phyloP scores from a whole-genome alignment of 2,113 vertebrate genomes.

The Numenius arquata region DNA sequence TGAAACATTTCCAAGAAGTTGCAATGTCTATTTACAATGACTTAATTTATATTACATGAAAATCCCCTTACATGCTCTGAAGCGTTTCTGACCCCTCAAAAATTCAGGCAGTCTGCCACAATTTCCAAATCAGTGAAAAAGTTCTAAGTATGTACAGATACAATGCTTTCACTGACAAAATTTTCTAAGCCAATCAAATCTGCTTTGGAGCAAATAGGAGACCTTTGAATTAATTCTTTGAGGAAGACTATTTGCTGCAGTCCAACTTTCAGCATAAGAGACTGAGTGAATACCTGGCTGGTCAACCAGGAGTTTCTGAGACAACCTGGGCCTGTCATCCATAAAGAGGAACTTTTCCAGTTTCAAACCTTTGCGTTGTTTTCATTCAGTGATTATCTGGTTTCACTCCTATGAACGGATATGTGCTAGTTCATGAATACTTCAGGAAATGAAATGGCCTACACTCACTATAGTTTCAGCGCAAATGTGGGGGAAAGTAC shows the following conservation, averaged over 20 bases:
- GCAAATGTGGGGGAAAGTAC: neutral
- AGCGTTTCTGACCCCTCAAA: neutral
- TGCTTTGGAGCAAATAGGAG: neutral
- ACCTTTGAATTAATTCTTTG: neutral
- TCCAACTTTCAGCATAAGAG: neutral
- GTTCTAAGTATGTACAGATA: neutral
- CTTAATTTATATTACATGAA: neutral
- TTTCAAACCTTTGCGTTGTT: neutral
- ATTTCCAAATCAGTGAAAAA: neutral
- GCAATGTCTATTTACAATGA: neutral
- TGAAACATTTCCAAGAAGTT: conserved; percentile 54
- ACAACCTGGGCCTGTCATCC: neutral
- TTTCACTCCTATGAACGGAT: neutral
- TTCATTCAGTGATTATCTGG: neutral
- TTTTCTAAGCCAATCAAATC: neutral
- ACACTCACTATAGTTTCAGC: neutral
- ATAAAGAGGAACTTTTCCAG: neutral
- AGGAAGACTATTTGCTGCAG: neutral
- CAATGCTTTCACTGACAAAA: neutral
- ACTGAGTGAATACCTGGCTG: neutral
- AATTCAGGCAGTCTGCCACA: neutral
- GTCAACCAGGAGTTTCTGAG: neutral
- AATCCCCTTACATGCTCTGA: neutral
- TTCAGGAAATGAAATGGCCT: neutral
- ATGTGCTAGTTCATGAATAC: neutral